A percentile compares a stretch with the other conserved stretches of the same genome.
Conservation (phyloP, 30 jellyfish, hydroid and myxozoan species). For the Rhopilema esculentum region DNA sequence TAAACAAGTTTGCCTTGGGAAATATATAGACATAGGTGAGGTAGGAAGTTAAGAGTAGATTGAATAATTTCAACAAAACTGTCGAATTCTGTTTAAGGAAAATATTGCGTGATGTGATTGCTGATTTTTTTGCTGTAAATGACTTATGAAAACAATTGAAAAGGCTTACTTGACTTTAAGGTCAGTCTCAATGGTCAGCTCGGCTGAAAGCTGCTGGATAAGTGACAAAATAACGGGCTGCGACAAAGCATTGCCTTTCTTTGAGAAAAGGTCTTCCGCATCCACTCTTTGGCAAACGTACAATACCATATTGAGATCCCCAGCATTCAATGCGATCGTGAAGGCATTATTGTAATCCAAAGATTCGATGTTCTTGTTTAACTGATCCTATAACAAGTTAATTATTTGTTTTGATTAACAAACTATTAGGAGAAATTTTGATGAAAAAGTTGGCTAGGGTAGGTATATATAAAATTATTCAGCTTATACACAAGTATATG, state of each 20-base stretch:
- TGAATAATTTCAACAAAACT: too few relatives aligned
- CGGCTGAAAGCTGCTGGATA: conserved; percentile 86
- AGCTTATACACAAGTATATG: too few relatives aligned
- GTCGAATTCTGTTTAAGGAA: too few relatives aligned
- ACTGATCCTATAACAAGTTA: not conserved
- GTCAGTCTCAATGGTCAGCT: conserved; percentile 74
- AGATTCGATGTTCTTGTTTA: not conserved
- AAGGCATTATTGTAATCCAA: conserved; percentile 68
- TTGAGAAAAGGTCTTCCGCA: conserved; percentile 76
- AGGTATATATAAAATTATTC: too few relatives aligned
- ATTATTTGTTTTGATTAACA: not conserved
- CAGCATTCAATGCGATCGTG: conserved; percentile 75
- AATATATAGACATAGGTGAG: too few relatives aligned
- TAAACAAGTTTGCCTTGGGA: too few relatives aligned
- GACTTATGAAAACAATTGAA: too few relatives aligned
- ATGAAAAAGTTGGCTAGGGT: too few relatives aligned
- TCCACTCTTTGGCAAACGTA: conserved; percentile 75
- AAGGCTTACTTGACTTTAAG: conserved; percentile 76
- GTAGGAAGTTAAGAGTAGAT: too few relatives aligned
- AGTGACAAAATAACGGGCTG: conserved; percentile 84
- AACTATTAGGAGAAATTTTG: too few relatives aligned
- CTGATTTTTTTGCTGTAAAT: too few relatives aligned
- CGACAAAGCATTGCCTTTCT: conserved; percentile 34
- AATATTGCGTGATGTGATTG: too few relatives aligned
- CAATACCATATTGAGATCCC: conserved; percentile 69